Base-by-base conservation (phyloP, 2,888 invertebrate species). In the Cynaeus angustus region DNA sequence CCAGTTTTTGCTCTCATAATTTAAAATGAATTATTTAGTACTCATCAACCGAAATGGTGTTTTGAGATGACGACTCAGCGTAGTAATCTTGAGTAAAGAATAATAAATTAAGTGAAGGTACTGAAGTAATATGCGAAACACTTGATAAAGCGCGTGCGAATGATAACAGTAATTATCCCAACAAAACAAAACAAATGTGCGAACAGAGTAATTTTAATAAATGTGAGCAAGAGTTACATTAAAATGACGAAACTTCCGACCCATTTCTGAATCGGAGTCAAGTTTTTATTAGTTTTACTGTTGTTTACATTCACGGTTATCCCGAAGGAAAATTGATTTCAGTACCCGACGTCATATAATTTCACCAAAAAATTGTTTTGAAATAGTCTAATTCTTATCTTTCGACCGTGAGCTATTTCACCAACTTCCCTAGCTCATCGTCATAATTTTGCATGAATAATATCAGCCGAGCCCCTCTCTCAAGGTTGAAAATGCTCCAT, bases 401-500 rank as follows among this genome's bases (percentile, higher is more conserved):
- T 21, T 21, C 21, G 4, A 21, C 21, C n/a, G n/a, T n/a, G n/a
- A n/a, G n/a, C n/a, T n/a, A n/a, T n/a, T 21, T 21, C 21, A 3
- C 21, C 21, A 21, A n/a, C n/a, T n/a, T n/a, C n/a, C n/a, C n/a
- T n/a, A n/a, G n/a, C n/a, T n/a, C n/a, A 28, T 4, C 28, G 4
- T 28, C 7, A 28, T 5, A 5, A 46, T 6, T 10, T 13, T 7
- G 16, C 46, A 10, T 46, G 46, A 46, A 46, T 46, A 16, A 46
- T 46, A n/a, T n/a, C n/a, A n/a, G 46, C 12, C 12, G 8, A n/a
- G 38, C 38, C 38, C 38, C 38, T 6, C 38, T n/a, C 38, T 12
- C 46, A 16, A 46, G 53, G 56, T 10, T 41, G 56, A n/a, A 41
- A 56, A 56, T 13, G 1, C 12, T 53, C 28, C 55, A 21, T 4